Conservation (phyloP, 2,888 invertebrate genomes). For the Nephrotoma guestfalica region DNA sequence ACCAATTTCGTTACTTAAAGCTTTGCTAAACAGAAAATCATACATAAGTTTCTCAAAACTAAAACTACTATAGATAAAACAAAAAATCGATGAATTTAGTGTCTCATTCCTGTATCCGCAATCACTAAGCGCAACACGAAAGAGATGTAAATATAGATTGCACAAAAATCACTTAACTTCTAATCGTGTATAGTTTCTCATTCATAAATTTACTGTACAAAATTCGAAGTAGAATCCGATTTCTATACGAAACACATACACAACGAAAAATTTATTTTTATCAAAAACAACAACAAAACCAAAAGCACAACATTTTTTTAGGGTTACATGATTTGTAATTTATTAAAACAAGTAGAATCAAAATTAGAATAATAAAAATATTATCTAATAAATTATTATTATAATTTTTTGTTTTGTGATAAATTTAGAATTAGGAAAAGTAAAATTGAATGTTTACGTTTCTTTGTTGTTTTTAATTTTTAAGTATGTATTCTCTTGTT, state of each 20-base stretch:
- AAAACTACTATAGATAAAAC: neutral
- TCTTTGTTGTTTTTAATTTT: neutral
- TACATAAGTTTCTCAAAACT: neutral
- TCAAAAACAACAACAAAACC: neutral
- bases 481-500: neutral
- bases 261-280: neutral
- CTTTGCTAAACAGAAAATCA: neutral
- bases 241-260: neutral
- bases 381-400: neutral
- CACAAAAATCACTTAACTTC: neutral
- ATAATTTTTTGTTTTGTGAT: neutral
- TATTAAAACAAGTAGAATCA: neutral
- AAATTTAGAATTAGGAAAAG: neutral
- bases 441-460: neutral
- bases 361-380: neutral
- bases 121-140: neutral
- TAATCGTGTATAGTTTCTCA: neutral
- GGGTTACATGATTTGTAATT: neutral
- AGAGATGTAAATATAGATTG: neutral
- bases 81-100: neutral
- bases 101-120: neutral
- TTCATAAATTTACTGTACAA: neutral
- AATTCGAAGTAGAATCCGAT: neutral
- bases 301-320: neutral
- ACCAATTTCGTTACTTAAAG: neutral